Evolutionary conservation across 2,888 invertebrate species (phyloP).

Genomic region (Phortica magna): DNA sequence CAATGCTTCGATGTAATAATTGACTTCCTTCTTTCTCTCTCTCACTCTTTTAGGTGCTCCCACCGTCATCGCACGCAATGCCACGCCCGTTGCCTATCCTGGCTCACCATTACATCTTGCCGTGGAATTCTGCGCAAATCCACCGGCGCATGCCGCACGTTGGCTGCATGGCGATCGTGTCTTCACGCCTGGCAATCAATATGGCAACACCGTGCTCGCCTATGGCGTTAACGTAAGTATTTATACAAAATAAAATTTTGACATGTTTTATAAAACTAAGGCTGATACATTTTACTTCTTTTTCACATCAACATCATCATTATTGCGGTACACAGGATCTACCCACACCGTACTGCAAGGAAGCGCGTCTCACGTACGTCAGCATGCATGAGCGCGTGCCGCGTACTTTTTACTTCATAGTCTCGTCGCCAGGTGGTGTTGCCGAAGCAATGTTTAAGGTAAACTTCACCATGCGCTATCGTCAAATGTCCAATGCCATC

Average conservation of each 20-base stretch:
- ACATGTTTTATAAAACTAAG: background rate
- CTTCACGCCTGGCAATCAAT: constrained; percentile 78
- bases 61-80: constrained; percentile 82
- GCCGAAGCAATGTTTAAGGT: constrained; percentile 77
- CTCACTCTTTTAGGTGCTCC: constrained; percentile 81
- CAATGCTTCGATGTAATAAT: too few relatives aligned
- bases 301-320: background rate
- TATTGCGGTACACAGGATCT: constrained; percentile 67
- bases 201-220: constrained; percentile 77
- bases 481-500: constrained; percentile 76
- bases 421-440: constrained; percentile 77
- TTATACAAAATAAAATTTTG: background rate
- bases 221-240: constrained; percentile 77
- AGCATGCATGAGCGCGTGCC: constrained; percentile 78
- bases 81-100: constrained; percentile 84
- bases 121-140: constrained; percentile 89
- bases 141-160: constrained; percentile 79
- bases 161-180: constrained; percentile 78
- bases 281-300: background rate
- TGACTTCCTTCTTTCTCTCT: too few relatives aligned
- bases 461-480: constrained; percentile 77
- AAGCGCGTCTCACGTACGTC: constrained; percentile 78
- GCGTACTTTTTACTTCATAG: constrained; percentile 77
- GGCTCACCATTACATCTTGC: constrained; percentile 84
- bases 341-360: constrained; percentile 78